phyloP scores from a whole-genome alignment of 1,140 invertebrate genomes.

The Drosophila quadrilineata region DNA sequence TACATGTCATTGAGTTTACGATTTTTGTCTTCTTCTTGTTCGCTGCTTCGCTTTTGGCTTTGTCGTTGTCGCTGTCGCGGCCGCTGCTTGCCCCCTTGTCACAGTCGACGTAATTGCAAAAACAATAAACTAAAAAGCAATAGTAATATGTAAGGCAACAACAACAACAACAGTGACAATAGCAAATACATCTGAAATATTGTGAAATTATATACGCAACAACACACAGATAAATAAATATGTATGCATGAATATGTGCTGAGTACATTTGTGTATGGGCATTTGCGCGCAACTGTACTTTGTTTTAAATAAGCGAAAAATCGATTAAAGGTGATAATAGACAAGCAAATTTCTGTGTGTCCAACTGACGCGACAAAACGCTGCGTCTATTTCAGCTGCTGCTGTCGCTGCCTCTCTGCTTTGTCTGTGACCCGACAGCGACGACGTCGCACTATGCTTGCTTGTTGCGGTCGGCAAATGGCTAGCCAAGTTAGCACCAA shows the following conservation, averaged over 20 bases:
- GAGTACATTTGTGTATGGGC: slow-evolving; percentile 19
- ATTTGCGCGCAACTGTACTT: slow-evolving; percentile 68
- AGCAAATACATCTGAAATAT: slow-evolving; percentile 44
- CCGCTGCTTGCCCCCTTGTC: too few species aligned
- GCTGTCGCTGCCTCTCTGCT: background rate
- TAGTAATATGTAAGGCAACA: slow-evolving; percentile 66
- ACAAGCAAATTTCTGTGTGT: slow-evolving; percentile 74
- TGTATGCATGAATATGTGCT: slow-evolving; percentile 26
- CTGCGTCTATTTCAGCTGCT: slow-evolving; percentile 15
- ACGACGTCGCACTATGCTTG: slow-evolving; percentile 11
- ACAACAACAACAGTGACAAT: slow-evolving; percentile 16
- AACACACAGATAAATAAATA: slow-evolving; percentile 9
- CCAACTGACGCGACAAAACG: slow-evolving; percentile 66
- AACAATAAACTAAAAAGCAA: slow-evolving; percentile 77
- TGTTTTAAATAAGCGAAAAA: slow-evolving; percentile 80
- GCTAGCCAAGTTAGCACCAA: background rate
- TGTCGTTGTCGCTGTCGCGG: slow-evolving; percentile 38
- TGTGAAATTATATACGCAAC: slow-evolving; percentile 69
- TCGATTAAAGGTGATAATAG: slow-evolving; percentile 79
- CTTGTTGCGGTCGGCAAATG: slow-evolving; percentile 14
- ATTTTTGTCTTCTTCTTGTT: slow-evolving; percentile 42
- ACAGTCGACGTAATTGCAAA: slow-evolving; percentile 78
- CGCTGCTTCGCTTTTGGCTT: slow-evolving; percentile 52
- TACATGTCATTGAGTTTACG: slow-evolving; percentile 66
- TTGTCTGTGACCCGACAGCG: slow-evolving; percentile 58